Evolutionary conservation across 37 sponge, comb jelly and placozoan species (phyloP), one percentile per base, ranked within the genome.

Genomic region (Eunapius fragilis): DNA sequence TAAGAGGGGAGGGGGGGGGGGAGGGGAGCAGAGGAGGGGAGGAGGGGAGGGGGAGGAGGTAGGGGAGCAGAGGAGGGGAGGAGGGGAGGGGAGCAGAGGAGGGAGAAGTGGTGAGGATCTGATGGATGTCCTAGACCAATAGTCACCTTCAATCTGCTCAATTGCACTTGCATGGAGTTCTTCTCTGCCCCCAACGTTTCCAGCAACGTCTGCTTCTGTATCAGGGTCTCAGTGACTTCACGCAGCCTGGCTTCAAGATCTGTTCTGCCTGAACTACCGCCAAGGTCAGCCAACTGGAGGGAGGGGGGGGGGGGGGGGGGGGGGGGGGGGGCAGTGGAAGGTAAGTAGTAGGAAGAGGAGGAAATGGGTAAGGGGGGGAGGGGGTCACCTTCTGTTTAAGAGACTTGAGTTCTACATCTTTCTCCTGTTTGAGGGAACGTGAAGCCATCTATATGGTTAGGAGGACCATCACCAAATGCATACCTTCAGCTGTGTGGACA

Each of bases 181-280:
- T 72, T 88, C 81, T 97, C 97, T 31, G 92, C 37, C 72, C 58
- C 92, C 35, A 97, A 80, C 24, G 91, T 74, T 84, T 97, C 97
- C 76, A 94, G 84, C n/a, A 86, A 72, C 5, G 95, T 92, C 84
- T 97, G 97, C 81, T 94, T 94, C 45, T 82, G 45, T 13, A 97
- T 90, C 71, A 97, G 77, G 49, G 88, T 94, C 82, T 97, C 93
- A 31, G 96, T 96, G 68, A 96, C 87, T 37, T 89, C 87, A 14
- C 85, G 87, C 31, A 95, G 81, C 28, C 90, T 74, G 2, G 82
- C 33, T 76, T 95, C 96, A 76, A 90, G 26, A 78, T 92, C 93
- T 5, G 77, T 74, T 25, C 79, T 80, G 23, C 74, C 71, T 10
- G 83, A 48, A 74, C 23, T 31, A 37, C 30, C 24, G 11, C 26